Conservation (phyloP, 2,113 vertebrate genomes). For the Leptobrachium leishanense region DNA sequence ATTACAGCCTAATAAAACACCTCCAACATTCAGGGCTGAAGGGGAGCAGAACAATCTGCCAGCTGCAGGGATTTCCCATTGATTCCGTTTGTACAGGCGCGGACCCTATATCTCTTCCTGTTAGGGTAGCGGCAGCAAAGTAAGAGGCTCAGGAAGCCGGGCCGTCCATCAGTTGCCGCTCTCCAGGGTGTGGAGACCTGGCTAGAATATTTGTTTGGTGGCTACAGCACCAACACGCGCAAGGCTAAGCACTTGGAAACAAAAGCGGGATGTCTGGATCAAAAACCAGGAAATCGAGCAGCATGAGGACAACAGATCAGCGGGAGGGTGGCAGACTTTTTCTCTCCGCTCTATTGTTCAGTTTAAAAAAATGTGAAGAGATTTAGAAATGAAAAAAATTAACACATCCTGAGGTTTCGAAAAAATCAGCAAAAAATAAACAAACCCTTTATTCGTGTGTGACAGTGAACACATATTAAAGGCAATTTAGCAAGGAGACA, state of each 20-base stretch:
- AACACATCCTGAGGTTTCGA: slow-evolving; percentile 84
- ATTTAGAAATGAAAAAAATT: slow-evolving; percentile 60
- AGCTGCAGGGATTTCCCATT: slow-evolving; percentile 68
- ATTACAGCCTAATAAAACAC: slow-evolving; percentile 66
- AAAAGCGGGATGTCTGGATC: slow-evolving; percentile 78
- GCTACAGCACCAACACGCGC: slow-evolving; percentile 67
- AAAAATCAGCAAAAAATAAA: slow-evolving; percentile 58
- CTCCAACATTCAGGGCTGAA: slow-evolving; percentile 42
- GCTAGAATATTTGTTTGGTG: slow-evolving; percentile 63
- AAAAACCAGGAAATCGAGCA: slow-evolving; percentile 69
- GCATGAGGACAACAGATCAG: slow-evolving; percentile 64
- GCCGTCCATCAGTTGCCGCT: slow-evolving; percentile 44
- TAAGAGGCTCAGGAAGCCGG: slow-evolving; percentile 66
- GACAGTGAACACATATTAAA: slow-evolving; percentile 53
- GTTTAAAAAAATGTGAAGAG: slow-evolving; percentile 66
- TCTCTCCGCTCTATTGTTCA: slow-evolving; percentile 84
- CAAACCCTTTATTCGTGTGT: slow-evolving; percentile 57
- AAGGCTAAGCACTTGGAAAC: slow-evolving; percentile 58
- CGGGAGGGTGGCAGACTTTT: slow-evolving; percentile 69
- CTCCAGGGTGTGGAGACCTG: slow-evolving; percentile 63
- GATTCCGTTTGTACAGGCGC: slow-evolving; percentile 55
- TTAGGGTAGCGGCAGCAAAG: slow-evolving; percentile 67
- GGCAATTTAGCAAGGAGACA: slow-evolving; percentile 41
- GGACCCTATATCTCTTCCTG: slow-evolving; percentile 67
- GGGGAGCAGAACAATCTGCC: slow-evolving; percentile 58